phyloP scores from a whole-genome alignment of 2,113 vertebrate genomes.

The Daboia siamensis region DNA sequence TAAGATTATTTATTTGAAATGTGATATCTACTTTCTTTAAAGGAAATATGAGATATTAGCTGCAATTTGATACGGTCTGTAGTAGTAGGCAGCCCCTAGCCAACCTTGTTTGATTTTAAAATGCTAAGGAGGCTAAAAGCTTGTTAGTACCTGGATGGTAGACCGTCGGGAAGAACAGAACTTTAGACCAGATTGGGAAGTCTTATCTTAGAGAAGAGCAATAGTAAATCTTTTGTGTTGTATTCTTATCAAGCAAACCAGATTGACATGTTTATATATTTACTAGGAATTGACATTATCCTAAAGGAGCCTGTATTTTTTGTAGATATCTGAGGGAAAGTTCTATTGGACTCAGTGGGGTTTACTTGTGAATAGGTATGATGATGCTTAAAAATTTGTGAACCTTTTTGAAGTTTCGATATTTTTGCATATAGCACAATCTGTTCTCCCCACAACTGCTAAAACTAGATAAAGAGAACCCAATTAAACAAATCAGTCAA shows the following conservation, averaged over 20 bases:
- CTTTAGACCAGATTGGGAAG: background rate
- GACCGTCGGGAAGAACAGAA: background rate
- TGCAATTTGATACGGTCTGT: background rate
- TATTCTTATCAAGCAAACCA: background rate
- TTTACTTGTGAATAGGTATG: background rate
- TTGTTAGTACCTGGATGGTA: background rate
- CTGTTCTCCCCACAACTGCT: background rate
- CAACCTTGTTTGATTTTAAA: background rate
- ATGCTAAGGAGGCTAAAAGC: background rate
- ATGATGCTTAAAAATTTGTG: background rate
- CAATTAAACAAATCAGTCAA: background rate
- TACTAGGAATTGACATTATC: background rate
- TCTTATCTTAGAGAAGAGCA: background rate
- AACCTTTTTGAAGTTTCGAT: background rate
- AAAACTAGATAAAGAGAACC: background rate
- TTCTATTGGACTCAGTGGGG: background rate
- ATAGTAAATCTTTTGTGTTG: background rate
- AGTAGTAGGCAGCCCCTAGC: background rate
- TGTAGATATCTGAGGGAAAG: background rate
- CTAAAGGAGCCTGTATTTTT: background rate
- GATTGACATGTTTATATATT: background rate
- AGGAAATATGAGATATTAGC: slow-evolving; percentile 10
- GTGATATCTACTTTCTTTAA: slow-evolving; percentile 35
- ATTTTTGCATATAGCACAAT: background rate
- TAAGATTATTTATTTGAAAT: slow-evolving; percentile 25